These are phyloP conservation scores for Sminthurides bifidus DNA, from an alignment of 1,140 invertebrate species.

Conservation along the genomic window DNA sequence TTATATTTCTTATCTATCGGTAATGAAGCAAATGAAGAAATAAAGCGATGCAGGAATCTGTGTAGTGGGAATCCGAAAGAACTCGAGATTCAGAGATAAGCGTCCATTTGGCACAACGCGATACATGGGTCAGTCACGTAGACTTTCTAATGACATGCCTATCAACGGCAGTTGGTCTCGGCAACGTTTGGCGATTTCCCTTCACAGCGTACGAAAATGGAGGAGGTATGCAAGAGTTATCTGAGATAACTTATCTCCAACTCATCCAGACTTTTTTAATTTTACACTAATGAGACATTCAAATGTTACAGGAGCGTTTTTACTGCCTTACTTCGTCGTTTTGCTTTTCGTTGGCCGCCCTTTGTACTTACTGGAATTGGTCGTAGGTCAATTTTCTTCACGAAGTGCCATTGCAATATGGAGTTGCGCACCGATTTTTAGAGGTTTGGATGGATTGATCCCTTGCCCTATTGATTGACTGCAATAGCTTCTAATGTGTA, in stretches of 20 bases:
- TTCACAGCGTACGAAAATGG: conserved; percentile 40
- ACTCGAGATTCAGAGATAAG: too few relatives aligned
- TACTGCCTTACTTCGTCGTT: too few relatives aligned
- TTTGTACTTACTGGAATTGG: conserved; percentile 35
- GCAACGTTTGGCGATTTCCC: conserved; percentile 44
- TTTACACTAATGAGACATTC: not conserved
- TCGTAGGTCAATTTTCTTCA: conserved; percentile 43
- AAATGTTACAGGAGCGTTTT: too few relatives aligned
- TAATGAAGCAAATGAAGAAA: too few relatives aligned
- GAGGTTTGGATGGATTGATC: conserved; percentile 31
- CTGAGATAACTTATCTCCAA: too few relatives aligned
- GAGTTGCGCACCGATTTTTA: conserved; percentile 36
- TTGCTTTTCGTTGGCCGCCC: conserved; percentile 24
- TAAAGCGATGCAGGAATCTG: too few relatives aligned
- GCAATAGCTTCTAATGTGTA: too few relatives aligned
- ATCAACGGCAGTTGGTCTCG: conserved; percentile 42
- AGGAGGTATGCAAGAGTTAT: conserved; percentile 41
- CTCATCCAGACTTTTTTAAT: too few relatives aligned
- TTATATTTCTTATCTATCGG: too few relatives aligned
- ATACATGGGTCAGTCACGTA: conserved; percentile 33
- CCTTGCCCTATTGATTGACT: not conserved
- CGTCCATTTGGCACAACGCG: too few relatives aligned
- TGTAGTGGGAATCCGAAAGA: too few relatives aligned
- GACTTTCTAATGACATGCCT: conserved; percentile 41
- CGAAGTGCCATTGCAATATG: conserved; percentile 36